Evolutionary conservation across 2,113 vertebrate genomes (phyloP).

Genomic region (Eudorcas thomsonii): DNA sequence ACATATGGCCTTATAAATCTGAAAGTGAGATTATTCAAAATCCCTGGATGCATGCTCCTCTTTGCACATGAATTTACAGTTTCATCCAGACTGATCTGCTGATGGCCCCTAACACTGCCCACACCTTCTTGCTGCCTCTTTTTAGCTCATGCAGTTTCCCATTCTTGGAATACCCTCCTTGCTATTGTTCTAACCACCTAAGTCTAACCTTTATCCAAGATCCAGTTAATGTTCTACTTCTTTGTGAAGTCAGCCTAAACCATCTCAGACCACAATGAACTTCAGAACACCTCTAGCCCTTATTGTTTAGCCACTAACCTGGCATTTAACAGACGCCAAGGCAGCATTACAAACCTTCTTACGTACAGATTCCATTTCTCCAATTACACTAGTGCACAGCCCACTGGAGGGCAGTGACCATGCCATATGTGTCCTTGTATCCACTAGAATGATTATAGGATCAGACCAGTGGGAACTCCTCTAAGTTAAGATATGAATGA

Average conservation of each 20-base stretch:
- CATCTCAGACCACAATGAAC: not conserved
- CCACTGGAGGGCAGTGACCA: not conserved
- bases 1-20: not conserved
- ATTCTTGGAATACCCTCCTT: not conserved
- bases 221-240: slow-evolving; percentile 10
- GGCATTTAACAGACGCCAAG: not conserved
- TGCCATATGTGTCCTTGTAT: not conserved
- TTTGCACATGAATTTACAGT: not conserved
- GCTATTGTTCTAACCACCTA: not conserved
- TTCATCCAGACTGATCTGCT: not conserved
- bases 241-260: not conserved
- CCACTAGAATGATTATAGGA: not conserved
- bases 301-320: not conserved
- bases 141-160: not conserved
- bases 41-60: not conserved
- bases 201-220: not conserved
- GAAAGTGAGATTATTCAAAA: not conserved
- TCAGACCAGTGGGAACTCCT: not conserved
- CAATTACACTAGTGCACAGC: not conserved
- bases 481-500: not conserved
- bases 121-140: not conserved
- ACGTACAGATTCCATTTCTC: not conserved
- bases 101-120: not conserved
- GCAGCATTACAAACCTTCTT: not conserved
- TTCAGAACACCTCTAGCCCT: not conserved